phyloP scores from a whole-genome alignment of 2,113 vertebrate genomes.

The Erpornis zantholeuca region DNA sequence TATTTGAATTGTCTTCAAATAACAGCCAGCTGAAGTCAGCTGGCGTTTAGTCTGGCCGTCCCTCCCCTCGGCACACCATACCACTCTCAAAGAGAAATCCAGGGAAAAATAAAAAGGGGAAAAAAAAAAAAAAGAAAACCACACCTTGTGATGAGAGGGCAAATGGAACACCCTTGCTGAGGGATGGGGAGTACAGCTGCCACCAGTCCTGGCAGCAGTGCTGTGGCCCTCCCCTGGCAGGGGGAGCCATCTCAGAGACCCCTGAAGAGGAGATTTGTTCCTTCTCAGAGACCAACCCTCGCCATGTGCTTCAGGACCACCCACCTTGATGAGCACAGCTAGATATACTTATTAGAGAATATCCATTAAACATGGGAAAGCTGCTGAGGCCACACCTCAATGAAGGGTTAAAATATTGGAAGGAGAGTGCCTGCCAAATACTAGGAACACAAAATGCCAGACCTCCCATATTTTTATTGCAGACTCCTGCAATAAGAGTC shows the following conservation, averaged over 20 bases:
- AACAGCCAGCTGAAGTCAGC: not conserved
- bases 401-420: not conserved
- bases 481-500: not conserved
- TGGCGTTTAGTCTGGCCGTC: not conserved
- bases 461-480: slow-evolving; percentile 36
- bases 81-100: not conserved
- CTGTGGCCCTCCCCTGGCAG: not conserved
- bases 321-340: not conserved
- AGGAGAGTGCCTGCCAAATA: not conserved
- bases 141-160: not conserved
- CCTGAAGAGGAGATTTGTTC: not conserved
- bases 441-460: not conserved
- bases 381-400: not conserved
- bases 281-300: not conserved
- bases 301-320: not conserved
- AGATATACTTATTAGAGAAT: not conserved
- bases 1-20: no score
- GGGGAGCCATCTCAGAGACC: not conserved
- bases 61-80: not conserved
- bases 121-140: not conserved
- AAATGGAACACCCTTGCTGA: not conserved
- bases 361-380: not conserved
- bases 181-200: not conserved
- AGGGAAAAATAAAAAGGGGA: not conserved
- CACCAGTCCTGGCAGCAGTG: no score